Base-by-base conservation (phyloP, 2,888 invertebrate species). In the Eupithecia pulchellata region DNA sequence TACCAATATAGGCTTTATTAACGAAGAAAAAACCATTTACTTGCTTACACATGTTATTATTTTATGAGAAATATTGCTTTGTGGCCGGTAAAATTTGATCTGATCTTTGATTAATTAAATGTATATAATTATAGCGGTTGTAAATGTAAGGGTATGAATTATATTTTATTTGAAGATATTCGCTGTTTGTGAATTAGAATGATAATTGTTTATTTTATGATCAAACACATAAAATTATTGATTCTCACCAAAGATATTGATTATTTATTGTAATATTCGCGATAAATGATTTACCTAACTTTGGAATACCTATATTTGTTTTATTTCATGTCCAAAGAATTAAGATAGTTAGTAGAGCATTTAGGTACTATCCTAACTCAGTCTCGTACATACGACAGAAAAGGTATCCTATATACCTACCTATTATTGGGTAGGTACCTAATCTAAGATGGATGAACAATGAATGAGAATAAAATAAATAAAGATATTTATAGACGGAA, bases 191-290 rank as follows among this genome's bases (percentile, higher is more conserved):
- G 57, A 29, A 57, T 27, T 4, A 14, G 11, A 57, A 8, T 71
- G 77, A 71, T 47, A 52, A 25, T 20, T 47, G 20, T 55, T 77
- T 76, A 84, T 84, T 78, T 75, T 83, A 87, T 8, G 57, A 57
- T 9, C 84, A 85, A 77, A 86, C 87, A 8, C 4, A 11, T 34
- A n/a, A 4, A 61, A 34, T n/a, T 25, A 86, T 84, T 86, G 85
- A 87, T 86, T 86, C 77, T 92, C 91, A 92, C 93, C 93, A 93
- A 93, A 93, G 92, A 93, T 88, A 89, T 86, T 84, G 87, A 89
- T 88, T 89, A 89, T 89, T 91, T 89, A 89, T 89, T 91, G 88
- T 91, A 91, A 91, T 91, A 91, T 88, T 91, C 91, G 83, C 90
- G 89, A 89, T 87, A 91, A 90, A 88, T 87, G 88, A 89, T 82